phyloP scores from a whole-genome alignment of 2,113 vertebrate genomes.

The Serinus canaria region DNA sequence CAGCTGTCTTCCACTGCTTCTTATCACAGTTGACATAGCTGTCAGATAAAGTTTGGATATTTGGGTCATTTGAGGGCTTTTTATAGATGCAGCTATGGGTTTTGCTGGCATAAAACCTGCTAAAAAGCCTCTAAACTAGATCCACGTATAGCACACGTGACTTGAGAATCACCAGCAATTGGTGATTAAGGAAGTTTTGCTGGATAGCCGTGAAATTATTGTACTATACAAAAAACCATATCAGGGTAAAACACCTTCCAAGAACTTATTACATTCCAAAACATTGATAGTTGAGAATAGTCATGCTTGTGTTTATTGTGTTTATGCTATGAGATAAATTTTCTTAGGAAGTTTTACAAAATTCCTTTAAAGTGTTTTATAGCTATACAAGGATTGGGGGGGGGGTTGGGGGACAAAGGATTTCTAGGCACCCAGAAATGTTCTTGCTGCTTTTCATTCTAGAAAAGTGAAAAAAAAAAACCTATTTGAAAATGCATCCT shows the following conservation, averaged over 20 bases:
- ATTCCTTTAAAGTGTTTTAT: not conserved
- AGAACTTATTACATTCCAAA: not conserved
- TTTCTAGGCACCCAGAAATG: not conserved
- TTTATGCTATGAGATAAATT: not conserved
- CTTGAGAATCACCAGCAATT: not conserved
- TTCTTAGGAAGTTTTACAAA: not conserved
- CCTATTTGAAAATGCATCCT: not conserved
- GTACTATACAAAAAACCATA: not conserved
- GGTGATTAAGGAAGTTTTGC: not conserved
- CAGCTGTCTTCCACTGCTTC: not conserved
- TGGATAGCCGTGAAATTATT: not conserved
- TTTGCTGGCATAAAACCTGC: not conserved
- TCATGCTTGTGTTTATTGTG: not conserved
- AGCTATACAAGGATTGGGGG: not conserved
- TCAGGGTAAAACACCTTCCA: not conserved
- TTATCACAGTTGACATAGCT: not conserved
- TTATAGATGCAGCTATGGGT: not conserved
- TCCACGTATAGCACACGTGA: not conserved
- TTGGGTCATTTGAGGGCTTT: not conserved
- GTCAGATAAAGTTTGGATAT: not conserved
- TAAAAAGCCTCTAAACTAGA: not conserved
- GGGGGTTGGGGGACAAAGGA: fast-evolving
- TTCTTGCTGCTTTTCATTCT: not conserved
- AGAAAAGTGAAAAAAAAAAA: not conserved
- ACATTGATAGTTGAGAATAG: not conserved